Evolutionary conservation across 2,113 vertebrate species (phyloP), one percentile per base, ranked within the genome.

Genomic region (Gila orcuttii): DNA sequence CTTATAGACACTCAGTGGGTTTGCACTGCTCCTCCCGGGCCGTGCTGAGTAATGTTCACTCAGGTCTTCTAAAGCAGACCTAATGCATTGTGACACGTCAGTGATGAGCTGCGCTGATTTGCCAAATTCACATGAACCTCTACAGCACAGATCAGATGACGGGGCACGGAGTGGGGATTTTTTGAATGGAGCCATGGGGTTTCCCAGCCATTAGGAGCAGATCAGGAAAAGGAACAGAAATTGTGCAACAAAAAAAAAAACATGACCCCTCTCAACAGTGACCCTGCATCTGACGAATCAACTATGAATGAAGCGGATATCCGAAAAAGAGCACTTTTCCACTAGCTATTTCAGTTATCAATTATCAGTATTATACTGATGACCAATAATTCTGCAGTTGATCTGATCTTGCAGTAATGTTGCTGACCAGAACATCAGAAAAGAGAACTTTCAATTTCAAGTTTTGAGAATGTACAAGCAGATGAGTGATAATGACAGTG

Each of bases 81-180:
- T 93, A 93, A 93, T 90, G 88, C 36, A 80, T 84, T 89, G 89
- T 84, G 90, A 93, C 92, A 94, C 86, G 74, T 87, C 90, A 90
- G 89, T 69, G 86, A 90, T 90, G 91, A 91, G 82, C 73, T 86
- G 60, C 89, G 86, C 91, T 89, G 89, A 92, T 91, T 91, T 86
- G 85, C 89, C 89, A 89, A 86, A 89, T 90, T 92, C 88, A 77
- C 89, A 86, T 84, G 85, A 92, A 91, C 87, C 86, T 88, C 80
- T 23, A 66, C 85, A 28, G 88, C 71, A 77, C 74, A 86, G 83
- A 90, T 91, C 85, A 89, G 25, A 87, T 89, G 31, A 60, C 57
- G 23, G 79, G 85, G 86, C 86, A 83, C 60, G 52, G 25, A 5
- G 25, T 69, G 66, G 64, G 68, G 66, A 81, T 59, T 47, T 66